Evolutionary conservation across 1,140 invertebrate species (phyloP), one percentile per base, ranked within the genome.

Genomic region (Caenorhabditis brenneri): DNA sequence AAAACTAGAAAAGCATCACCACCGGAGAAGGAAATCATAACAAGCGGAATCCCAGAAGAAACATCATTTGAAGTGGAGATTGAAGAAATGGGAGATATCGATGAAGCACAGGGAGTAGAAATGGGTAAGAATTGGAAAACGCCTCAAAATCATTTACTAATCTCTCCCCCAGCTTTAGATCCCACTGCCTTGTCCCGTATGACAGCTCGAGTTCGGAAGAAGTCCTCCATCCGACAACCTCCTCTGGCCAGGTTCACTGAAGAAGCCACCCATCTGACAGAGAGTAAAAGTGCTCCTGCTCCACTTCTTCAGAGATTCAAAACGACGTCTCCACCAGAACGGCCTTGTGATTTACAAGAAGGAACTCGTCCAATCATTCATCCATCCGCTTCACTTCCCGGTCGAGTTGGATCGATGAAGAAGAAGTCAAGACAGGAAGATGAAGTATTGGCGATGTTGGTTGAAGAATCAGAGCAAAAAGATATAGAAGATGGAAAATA

Each of bases 51-150:
- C 3, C 65, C 65, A 15, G 65, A 74, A n/a, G 65, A 74, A n/a
- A 74, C 65, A n/a, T 74, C 65, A n/a, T 74, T 74, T 15, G 65
- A 74, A 42, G 65, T 74, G 33, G 65, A 74, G 42, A 24, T 74
- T 12, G 65, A 74, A 9, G 65, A 74, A 42, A 74, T 74, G 65
- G 65, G 65, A 42, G 65, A 74, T 42, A 74, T 74, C 24, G 65
- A 74, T 74, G 65, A 74, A n/a, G 65, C 65, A 0, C 65, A 74
- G 22, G 65, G 65, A 22, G 65, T 29, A 42, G 65, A 74, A 12
- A 74, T 74, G 65, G 65, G 65, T 74, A 74, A 74, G 33, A 2
- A 1, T 24, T 2, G n/a, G 27, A 55, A 55, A 55, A 10, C 7
- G 22, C 2, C 31, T 33, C n/a, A 33, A 60, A 33, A 33, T 19